Evolutionary conservation across 2,113 vertebrate species (phyloP), one percentile per base, ranked within the genome.

Genomic region (Aramus guarauna): DNA sequence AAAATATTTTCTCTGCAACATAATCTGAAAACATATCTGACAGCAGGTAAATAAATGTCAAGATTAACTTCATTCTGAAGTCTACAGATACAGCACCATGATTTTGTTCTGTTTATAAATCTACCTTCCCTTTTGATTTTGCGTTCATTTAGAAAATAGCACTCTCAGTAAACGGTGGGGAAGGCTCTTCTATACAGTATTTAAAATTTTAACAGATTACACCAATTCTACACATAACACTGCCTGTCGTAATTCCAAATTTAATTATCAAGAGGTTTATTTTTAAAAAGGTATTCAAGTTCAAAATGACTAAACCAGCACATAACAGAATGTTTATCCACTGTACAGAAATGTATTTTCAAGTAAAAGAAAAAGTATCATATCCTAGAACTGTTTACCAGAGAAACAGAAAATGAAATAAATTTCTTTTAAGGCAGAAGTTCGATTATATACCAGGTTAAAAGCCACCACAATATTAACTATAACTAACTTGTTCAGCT

Each of bases 391-490:
- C 64, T 45, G 74, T 47, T 53, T 73, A 94, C 39, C 56, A 91
- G 30, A 83, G 17, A 80, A 93, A 86, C 22, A 50, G 37, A 88
- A 48, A 95, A 71, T 63, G 11, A 82, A 94, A 72, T 5, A 72
- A 56, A 36, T 90, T 67, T 89, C 18, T 67, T 72, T 91, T 95
- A 96, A 96, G 95, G 92, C 91, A 95, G 21, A 96, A 94, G 41
- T 90, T 80, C 37, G 59, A 37, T 58, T 72, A 73, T 34, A 77
- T 48, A 66, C 14, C 36, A 86, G 52, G 53, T 82, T 86, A 92
- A 95, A 92, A 95, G 73, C 56, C 55, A 74, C 8, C 41, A 71
- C 26, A 63, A n/a, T 64, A 75, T 81, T 81, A 93, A 83, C 23
- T 71, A 55, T 34, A 86, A 79, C 60, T 85, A 95, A 63, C 34